Evolutionary conservation across 1,140 invertebrate species (phyloP).

Genomic region (Armadillidium nasatum): DNA sequence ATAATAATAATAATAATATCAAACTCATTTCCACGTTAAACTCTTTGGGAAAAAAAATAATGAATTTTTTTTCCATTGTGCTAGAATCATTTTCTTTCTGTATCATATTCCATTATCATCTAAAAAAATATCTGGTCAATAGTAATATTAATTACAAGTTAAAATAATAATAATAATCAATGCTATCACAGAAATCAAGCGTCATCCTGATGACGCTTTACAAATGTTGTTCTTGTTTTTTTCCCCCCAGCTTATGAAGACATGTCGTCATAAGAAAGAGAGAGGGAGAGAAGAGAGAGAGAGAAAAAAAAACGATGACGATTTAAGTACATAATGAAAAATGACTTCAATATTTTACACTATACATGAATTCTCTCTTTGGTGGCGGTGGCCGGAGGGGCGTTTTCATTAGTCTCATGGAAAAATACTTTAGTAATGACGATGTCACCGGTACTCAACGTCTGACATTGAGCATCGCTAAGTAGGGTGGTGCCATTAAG

Average conservation of each 20-base stretch:
- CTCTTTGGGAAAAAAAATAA: too few relatives aligned
- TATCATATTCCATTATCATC: too few relatives aligned
- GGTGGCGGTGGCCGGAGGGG: not conserved
- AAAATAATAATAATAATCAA: too few relatives aligned
- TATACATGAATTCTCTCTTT: constrained; percentile 28
- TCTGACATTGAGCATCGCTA: constrained; percentile 63
- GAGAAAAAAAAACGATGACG: not conserved
- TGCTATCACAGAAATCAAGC: too few relatives aligned
- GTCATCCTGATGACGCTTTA: not conserved
- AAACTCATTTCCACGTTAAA: too few relatives aligned
- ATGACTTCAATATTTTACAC: not conserved
- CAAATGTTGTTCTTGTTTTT: not conserved
- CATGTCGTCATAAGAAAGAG: not conserved
- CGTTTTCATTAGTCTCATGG: constrained; percentile 39
- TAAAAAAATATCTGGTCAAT: too few relatives aligned
- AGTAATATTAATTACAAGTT: too few relatives aligned
- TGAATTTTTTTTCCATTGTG: too few relatives aligned
- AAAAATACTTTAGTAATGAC: constrained; percentile 78
- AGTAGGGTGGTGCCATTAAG: constrained; percentile 47
- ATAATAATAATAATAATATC: too few relatives aligned
- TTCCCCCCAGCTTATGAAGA: not conserved
- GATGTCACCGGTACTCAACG: constrained; percentile 85
- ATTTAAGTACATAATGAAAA: not conserved
- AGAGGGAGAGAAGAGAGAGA: not conserved
- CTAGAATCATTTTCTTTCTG: too few relatives aligned